phyloP scores from a whole-genome alignment of 2,113 vertebrate species.

The Pygoscelis antarcticus region DNA sequence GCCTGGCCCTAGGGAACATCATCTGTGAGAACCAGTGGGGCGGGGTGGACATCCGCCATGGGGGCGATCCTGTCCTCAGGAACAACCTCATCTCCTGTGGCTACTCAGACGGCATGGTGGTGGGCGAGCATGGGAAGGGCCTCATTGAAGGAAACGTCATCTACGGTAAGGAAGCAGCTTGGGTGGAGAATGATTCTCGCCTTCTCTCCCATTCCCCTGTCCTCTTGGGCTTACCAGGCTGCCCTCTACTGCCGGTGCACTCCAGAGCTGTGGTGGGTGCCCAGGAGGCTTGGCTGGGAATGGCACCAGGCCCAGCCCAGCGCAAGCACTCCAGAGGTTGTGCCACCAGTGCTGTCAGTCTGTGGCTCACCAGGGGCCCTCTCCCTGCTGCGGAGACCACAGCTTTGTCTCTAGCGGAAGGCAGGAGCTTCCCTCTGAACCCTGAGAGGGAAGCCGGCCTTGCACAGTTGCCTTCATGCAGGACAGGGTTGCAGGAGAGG shows the following conservation, averaged over 20 bases:
- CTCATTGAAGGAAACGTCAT: conserved; percentile 90
- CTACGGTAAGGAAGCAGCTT: conserved; percentile 75
- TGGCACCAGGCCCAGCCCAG: too few species aligned
- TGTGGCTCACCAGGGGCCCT: not conserved
- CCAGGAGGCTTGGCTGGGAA: too few species aligned
- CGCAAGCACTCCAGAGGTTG: fast-evolving
- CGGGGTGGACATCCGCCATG: conserved; percentile 87
- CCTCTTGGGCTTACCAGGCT: not conserved
- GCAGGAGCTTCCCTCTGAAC: not conserved
- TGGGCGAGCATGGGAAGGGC: conserved; percentile 86
- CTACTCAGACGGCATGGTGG: conserved; percentile 88
- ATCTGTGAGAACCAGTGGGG: conserved; percentile 93
- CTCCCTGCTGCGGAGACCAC: not conserved
- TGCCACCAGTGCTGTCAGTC: not conserved
- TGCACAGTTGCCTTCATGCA: fast-evolving
- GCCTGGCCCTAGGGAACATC: conserved; percentile 80
- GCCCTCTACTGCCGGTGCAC: too few species aligned
- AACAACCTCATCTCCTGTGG: conserved; percentile 91
- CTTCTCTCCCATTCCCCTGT: not conserved
- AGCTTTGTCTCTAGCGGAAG: fast-evolving
- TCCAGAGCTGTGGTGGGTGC: not conserved
- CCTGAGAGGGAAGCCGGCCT: not conserved
- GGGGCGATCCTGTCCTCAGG: conserved; percentile 84
- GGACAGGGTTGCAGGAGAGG: not conserved
- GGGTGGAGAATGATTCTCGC: fast-evolving